A percentile compares a stretch with the other conserved stretches of the same genome.
These are phyloP conservation scores for Papilio dardanus DNA, from an alignment of 1,140 invertebrate species.

Conservation along the genomic window DNA sequence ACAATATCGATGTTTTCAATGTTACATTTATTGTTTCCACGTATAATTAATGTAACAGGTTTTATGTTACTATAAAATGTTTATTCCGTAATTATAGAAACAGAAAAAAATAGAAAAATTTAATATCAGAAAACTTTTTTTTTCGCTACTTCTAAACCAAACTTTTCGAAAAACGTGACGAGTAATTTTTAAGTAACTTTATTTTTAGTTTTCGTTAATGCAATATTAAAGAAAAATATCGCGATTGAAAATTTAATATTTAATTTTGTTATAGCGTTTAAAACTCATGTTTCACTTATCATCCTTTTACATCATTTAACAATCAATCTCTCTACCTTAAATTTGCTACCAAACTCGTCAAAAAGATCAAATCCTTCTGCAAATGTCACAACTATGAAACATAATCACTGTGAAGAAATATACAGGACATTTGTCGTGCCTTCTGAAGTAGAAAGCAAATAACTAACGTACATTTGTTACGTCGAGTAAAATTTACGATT, in stretches of 20 bases:
- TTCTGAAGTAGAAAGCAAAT: constrained; percentile 19
- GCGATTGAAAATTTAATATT: too few species aligned
- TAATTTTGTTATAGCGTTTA: too few species aligned
- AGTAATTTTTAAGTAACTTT: too few species aligned
- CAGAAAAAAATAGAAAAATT: not conserved
- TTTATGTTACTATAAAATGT: not conserved
- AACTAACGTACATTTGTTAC: constrained; percentile 17
- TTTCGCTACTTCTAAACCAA: too few species aligned
- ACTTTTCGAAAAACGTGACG: too few species aligned
- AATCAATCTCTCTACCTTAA: too few species aligned
- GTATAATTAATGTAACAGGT: not conserved
- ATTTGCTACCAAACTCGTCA: too few species aligned
- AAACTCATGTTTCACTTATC: too few species aligned
- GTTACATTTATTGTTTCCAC: constrained; percentile 14
- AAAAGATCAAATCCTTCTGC: not conserved
- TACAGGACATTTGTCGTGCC: constrained; percentile 13
- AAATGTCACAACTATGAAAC: not conserved
- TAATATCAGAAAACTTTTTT: not conserved
- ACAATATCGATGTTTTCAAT: constrained; percentile 1
- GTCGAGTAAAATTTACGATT: constrained; percentile 23
- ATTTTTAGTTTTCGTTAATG: too few species aligned
- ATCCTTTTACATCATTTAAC: too few species aligned
- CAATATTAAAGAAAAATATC: too few species aligned
- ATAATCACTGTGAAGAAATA: constrained; percentile 10
- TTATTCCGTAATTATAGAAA: too few species aligned